These are phyloP conservation scores for Listronotus bonariensis DNA, from an alignment of 1,140 invertebrate genomes.

Conservation along the genomic window DNA sequence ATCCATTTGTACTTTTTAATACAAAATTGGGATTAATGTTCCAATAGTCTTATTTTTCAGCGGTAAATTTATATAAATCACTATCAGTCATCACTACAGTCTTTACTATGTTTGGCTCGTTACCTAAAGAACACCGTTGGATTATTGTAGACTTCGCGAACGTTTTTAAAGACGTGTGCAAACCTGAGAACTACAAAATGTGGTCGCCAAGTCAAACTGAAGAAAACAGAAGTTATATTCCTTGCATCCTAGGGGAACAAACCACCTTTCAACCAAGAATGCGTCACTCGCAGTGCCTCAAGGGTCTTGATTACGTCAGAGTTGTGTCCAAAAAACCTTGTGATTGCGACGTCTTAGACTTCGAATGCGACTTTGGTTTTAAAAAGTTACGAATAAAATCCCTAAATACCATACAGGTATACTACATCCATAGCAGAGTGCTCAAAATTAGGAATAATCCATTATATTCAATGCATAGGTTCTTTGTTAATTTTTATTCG, in stretches of 20 bases:
- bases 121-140: slow-evolving; percentile 78
- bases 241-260: slow-evolving; percentile 78
- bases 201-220: slow-evolving; percentile 76
- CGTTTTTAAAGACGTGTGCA: slow-evolving; percentile 64
- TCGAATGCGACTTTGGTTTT: slow-evolving; percentile 75
- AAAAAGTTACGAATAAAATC: slow-evolving; percentile 48
- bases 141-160: slow-evolving; percentile 78
- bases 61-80: too few relatives aligned
- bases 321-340: slow-evolving; percentile 72
- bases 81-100: too few relatives aligned
- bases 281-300: slow-evolving; percentile 76
- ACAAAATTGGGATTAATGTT: too few relatives aligned
- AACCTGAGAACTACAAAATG: slow-evolving; percentile 79
- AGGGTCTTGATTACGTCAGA: slow-evolving; percentile 74
- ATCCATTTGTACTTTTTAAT: too few relatives aligned
- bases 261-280: slow-evolving; percentile 76
- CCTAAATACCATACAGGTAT: too few relatives aligned
- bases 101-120: slow-evolving; percentile 90
- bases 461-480: too few relatives aligned
- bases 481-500: too few relatives aligned
- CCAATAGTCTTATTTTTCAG: too few relatives aligned
- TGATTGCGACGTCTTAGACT: slow-evolving; percentile 79
- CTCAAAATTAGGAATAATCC: too few relatives aligned
- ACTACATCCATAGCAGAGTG: too few relatives aligned
- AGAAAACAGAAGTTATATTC: slow-evolving; percentile 58